Evolutionary conservation across 2,888 invertebrate genomes (phyloP).

Genomic region (Germaria angustata): DNA sequence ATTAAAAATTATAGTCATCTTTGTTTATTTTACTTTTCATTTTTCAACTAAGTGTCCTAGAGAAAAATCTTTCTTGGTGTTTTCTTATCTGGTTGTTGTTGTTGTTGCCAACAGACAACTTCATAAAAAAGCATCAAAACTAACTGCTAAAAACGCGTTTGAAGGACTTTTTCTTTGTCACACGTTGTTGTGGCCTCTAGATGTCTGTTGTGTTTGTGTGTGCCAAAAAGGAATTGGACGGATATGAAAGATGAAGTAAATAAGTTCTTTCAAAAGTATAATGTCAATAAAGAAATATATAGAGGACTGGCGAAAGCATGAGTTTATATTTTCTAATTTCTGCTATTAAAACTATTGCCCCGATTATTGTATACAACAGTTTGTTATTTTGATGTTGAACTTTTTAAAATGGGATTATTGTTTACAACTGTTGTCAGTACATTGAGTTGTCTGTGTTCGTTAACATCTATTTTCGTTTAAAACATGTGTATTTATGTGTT

Average conservation of each 20-base stretch:
- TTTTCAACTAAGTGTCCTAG: conserved; percentile 9
- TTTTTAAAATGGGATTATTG: no score
- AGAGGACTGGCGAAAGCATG: conserved; percentile 23
- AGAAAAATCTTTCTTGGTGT: not conserved
- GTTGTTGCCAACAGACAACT: conserved; percentile 41
- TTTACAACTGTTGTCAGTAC: no score
- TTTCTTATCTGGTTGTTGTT: not conserved
- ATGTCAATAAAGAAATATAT: conserved; percentile 60
- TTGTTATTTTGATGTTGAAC: no score
- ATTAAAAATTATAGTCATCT: conserved; percentile 64
- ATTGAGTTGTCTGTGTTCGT: no score
- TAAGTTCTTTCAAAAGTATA: conserved; percentile 48
- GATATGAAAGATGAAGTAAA: conserved; percentile 19
- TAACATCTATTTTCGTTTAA: no score
- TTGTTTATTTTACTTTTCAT: conserved; percentile 25
- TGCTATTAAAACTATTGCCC: no score
- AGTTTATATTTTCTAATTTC: not conserved
- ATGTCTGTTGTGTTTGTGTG: not conserved
- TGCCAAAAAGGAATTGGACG: not conserved
- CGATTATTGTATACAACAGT: no score
- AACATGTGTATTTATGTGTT: no score
- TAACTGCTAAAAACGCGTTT: conserved; percentile 34
- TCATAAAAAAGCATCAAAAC: conserved; percentile 45
- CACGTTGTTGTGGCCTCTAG: not conserved
- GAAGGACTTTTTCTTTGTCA: conserved; percentile 44